A percentile compares a stretch with the other conserved stretches of the same genome.
Conservation (phyloP, 2,797 vertebrate species). For the Carduelis carduelis region DNA sequence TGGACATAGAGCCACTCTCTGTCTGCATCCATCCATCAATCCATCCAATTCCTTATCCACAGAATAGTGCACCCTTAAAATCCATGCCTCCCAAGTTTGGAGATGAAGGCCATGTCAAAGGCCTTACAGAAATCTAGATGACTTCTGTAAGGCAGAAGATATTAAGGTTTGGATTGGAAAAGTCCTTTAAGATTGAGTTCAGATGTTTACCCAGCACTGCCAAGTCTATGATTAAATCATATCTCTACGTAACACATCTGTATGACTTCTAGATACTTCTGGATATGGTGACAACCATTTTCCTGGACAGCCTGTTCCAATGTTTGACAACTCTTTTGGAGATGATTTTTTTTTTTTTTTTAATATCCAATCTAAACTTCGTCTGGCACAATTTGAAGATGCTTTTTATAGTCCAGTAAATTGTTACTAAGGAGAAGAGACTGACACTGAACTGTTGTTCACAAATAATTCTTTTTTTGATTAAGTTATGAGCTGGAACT, state of each 20-base stretch:
- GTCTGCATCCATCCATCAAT: rapidly evolving
- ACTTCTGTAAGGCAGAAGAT: too few species aligned
- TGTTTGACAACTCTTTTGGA: neutral
- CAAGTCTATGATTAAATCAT: neutral
- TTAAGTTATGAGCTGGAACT: neutral
- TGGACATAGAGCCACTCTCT: neutral
- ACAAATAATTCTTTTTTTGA: neutral
- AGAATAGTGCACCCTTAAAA: neutral
- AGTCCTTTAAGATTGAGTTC: neutral
- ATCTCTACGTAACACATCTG: neutral
- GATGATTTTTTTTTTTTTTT: too few species aligned
- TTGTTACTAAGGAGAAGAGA: neutral
- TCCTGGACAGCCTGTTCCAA: neutral
- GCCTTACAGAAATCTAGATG: neutral
- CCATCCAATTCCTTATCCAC: neutral
- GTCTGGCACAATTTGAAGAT: neutral
- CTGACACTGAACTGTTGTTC: neutral
- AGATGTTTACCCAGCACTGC: neutral
- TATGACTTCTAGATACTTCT: neutral
- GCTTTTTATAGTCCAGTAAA: neutral
- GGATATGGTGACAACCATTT: neutral
- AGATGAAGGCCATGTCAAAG: neutral
- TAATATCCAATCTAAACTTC: neutral
- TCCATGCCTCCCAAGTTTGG: neutral
- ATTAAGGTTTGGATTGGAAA: neutral